Conservation (phyloP, 2,797 vertebrate species). For the Falco cherrug region DNA sequence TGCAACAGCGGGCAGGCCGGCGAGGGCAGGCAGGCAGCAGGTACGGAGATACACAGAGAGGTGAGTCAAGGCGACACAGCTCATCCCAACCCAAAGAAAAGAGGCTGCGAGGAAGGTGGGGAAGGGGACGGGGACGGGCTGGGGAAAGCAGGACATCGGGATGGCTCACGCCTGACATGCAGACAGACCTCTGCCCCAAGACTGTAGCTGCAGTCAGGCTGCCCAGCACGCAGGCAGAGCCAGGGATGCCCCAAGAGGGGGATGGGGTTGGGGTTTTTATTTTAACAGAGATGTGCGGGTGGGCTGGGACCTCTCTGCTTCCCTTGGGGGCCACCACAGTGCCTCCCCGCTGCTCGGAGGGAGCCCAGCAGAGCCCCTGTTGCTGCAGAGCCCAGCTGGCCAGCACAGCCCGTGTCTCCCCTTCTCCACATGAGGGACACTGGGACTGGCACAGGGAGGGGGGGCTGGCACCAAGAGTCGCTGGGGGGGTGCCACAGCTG, state of each 20-base stretch:
- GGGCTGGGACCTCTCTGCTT: not conserved
- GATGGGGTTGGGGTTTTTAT: not conserved
- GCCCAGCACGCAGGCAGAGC: not conserved
- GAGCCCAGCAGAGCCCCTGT: rapidly evolving
- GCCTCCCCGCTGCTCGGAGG: too few species aligned
- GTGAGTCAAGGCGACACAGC: not conserved
- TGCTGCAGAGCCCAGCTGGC: not conserved
- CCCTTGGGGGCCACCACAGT: not conserved
- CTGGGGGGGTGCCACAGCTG: not conserved
- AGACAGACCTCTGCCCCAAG: not conserved
- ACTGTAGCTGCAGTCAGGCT: not conserved
- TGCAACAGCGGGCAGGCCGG: conserved; percentile 51
- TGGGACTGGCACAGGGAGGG: not conserved
- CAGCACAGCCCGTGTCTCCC: not conserved
- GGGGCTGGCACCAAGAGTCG: not conserved
- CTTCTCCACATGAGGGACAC: rapidly evolving
- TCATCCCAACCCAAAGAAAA: not conserved
- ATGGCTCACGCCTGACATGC: rapidly evolving
- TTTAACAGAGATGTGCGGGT: rapidly evolving
- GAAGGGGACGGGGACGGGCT: not conserved
- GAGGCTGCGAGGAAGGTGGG: not conserved
- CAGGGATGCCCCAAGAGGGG: not conserved
- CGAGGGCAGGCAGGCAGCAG: conserved; percentile 13
- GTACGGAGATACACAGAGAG: conserved; percentile 16
- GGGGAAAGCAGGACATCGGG: rapidly evolving